Conservation (phyloP, 64 coral and sea anemone genomes). For the Cladopsammia gracilis region DNA sequence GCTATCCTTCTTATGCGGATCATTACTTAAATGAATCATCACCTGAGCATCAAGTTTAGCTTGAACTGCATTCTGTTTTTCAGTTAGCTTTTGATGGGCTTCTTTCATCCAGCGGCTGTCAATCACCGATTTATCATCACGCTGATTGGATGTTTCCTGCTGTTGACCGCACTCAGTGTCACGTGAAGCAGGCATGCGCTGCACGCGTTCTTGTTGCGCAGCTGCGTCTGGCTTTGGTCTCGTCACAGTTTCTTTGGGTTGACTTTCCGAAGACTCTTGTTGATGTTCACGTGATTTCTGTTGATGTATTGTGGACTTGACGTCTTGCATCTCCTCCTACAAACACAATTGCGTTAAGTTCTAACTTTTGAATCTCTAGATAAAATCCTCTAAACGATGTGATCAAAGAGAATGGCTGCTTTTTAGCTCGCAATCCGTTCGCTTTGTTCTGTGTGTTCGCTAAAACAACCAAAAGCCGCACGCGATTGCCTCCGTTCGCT, state of each 20-base stretch:
- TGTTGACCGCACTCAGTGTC: background rate
- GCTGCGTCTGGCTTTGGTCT: conserved; percentile 6
- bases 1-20: no score
- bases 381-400: no score
- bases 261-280: conserved; percentile 23
- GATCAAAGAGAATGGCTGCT: no score
- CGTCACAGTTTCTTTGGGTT: conserved; percentile 12
- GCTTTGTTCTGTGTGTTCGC: no score
- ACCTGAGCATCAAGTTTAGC: conserved; percentile 21
- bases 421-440: no score
- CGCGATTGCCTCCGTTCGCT: no score
- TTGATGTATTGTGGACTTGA: background rate
- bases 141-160: conserved; percentile 35
- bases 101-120: conserved; percentile 32
- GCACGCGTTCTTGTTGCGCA: background rate
- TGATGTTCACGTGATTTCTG: conserved; percentile 34
- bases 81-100: conserved; percentile 35
- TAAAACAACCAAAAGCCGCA: no score
- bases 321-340: conserved; percentile 10
- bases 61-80: conserved; percentile 7
- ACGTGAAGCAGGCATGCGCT: conserved; percentile 2
- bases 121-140: conserved; percentile 18
- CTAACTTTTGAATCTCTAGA: background rate
- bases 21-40: background rate
- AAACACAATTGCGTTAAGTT: background rate